Evolutionary conservation across 2,888 invertebrate species (phyloP).

Genomic region (Lasius platythorax): DNA sequence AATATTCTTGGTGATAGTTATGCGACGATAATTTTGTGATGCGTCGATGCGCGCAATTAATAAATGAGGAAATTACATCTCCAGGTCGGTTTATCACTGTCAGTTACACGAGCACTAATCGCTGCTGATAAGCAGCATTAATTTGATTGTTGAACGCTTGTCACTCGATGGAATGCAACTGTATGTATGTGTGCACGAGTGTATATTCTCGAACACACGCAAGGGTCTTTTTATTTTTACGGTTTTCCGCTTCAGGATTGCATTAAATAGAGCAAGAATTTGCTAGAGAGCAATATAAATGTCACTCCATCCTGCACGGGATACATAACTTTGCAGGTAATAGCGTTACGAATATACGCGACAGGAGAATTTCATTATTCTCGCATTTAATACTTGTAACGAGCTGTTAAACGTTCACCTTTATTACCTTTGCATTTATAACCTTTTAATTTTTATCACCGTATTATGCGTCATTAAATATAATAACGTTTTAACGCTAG

Average conservation of each 20-base stretch:
- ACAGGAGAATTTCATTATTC: conserved; percentile 46
- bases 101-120: conserved; percentile 37
- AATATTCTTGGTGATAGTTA: neutral
- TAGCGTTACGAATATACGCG: conserved; percentile 27
- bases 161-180: conserved; percentile 4
- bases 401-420: conserved; percentile 30
- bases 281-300: conserved; percentile 35
- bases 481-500: conserved; percentile 29
- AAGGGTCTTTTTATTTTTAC: conserved; percentile 22
- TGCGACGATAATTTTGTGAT: neutral
- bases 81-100: conserved; percentile 39
- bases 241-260: conserved; percentile 13
- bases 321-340: conserved; percentile 33
- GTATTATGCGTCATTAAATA: conserved; percentile 25
- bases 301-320: neutral
- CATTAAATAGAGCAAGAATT: conserved; percentile 54
- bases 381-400: conserved; percentile 43
- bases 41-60: conserved; percentile 5
- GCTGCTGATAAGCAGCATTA: conserved; percentile 47
- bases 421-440: conserved; percentile 34
- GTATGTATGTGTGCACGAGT: neutral
- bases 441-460: conserved; percentile 34
- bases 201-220: neutral
- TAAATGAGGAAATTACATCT: conserved; percentile 46
- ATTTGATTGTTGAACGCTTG: conserved; percentile 40